phyloP scores from a whole-genome alignment of 2,113 vertebrate genomes.

The Hymenochirus boettgeri region DNA sequence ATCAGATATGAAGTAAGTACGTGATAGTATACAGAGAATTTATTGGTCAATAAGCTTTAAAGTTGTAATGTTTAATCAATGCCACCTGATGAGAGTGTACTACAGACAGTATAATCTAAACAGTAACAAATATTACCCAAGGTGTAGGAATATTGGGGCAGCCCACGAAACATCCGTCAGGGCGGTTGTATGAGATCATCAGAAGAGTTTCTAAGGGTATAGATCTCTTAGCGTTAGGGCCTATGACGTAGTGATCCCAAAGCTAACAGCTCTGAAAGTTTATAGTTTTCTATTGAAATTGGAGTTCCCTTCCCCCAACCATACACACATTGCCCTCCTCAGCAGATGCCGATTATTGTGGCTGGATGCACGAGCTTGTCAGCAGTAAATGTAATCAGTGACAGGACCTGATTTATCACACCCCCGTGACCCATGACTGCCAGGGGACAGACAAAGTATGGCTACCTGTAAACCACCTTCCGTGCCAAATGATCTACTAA shows the following conservation, averaged over 20 bases:
- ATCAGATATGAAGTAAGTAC: background rate
- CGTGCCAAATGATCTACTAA: background rate
- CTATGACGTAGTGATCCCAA: background rate
- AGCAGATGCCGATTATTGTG: constrained; percentile 21
- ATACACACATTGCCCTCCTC: background rate
- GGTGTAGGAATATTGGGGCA: background rate
- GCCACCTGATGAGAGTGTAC: no score
- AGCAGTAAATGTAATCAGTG: constrained; percentile 29
- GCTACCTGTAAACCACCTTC: constrained; percentile 8
- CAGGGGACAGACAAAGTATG: constrained; percentile 15
- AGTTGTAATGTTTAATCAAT: no score
- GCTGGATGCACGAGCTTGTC: constrained; percentile 28
- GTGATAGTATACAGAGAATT: background rate
- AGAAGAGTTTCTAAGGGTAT: background rate
- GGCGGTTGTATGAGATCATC: background rate
- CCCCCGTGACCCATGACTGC: constrained; percentile 31
- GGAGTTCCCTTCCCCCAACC: background rate
- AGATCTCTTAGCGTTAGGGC: background rate
- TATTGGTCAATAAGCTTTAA: background rate
- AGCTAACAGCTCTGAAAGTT: background rate
- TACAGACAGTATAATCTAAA: no score
- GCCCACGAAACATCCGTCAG: background rate
- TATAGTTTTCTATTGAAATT: background rate
- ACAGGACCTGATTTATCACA: constrained; percentile 22
- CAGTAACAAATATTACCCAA: background rate